Evolutionary conservation across 2,113 vertebrate genomes (phyloP).

Genomic region (Morone chrysops): DNA sequence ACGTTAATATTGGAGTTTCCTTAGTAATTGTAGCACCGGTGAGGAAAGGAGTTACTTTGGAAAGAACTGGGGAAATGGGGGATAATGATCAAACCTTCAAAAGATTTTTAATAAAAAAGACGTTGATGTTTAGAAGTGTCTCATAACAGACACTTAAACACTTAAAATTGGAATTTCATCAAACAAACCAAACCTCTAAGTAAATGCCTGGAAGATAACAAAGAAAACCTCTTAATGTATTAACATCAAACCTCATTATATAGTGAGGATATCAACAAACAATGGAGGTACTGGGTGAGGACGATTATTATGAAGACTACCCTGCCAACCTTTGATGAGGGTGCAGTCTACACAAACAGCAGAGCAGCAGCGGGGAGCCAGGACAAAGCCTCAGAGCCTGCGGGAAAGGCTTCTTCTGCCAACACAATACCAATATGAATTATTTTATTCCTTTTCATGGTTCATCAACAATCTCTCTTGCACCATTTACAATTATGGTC

Average conservation of each 20-base stretch:
- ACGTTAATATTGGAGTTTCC: not conserved
- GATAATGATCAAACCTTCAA: not conserved
- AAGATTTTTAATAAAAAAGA: not conserved
- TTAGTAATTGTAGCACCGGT: not conserved
- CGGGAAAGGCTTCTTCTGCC: not conserved
- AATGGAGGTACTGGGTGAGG: not conserved
- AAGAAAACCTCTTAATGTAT: not conserved
- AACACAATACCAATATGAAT: not conserved
- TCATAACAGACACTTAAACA: too few species aligned
- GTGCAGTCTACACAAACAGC: slow-evolving; percentile 6
- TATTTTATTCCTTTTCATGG: slow-evolving; percentile 8
- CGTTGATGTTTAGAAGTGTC: too few species aligned
- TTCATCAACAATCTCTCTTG: slow-evolving; percentile 7
- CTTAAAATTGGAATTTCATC: not conserved
- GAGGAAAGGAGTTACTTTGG: not conserved
- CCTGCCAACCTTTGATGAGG: not conserved
- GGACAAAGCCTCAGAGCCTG: slow-evolving; percentile 8
- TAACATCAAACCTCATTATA: slow-evolving; percentile 3
- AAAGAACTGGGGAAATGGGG: not conserved
- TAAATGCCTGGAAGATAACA: not conserved
- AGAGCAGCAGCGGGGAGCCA: not conserved
- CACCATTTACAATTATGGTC: not conserved
- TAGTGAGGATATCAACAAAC: not conserved
- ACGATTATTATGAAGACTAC: slow-evolving; percentile 13
- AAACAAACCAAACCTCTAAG: not conserved